These are phyloP conservation scores for Moxostoma hubbsi DNA, from an alignment of 2,797 vertebrate species.

Conservation along the genomic window DNA sequence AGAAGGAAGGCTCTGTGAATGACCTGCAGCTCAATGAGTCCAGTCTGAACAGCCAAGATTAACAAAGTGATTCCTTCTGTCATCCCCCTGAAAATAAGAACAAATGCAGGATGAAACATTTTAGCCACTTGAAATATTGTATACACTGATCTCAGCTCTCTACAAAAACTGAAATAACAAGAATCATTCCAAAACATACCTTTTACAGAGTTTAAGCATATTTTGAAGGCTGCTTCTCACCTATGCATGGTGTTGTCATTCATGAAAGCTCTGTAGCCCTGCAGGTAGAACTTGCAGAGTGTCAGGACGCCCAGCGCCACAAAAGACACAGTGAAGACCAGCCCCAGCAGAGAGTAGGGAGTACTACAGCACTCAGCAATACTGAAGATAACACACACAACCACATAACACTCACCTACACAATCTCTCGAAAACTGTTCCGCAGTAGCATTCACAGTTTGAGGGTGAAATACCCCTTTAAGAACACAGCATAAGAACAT, in stretches of 20 bases:
- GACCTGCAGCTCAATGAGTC: slow-evolving; percentile 96
- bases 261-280: slow-evolving; percentile 97
- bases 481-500: no score
- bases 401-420: not conserved
- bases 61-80: slow-evolving; percentile 96
- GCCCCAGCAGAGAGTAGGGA: slow-evolving; percentile 92
- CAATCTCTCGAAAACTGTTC: not conserved
- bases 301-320: slow-evolving; percentile 95
- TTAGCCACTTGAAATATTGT: not conserved
- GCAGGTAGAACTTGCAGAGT: slow-evolving; percentile 98
- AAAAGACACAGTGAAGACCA: slow-evolving; percentile 97
- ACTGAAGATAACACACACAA: slow-evolving; percentile 69
- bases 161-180: not conserved
- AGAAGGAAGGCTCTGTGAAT: slow-evolving; percentile 97
- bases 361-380: slow-evolving; percentile 98
- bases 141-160: not conserved
- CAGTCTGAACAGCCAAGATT: slow-evolving; percentile 96
- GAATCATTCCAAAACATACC: not conserved
- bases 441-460: no score
- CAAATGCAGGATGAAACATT: slow-evolving; percentile 16
- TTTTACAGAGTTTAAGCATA: not conserved
- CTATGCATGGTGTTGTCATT: slow-evolving; percentile 98
- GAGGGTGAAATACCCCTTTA: no score
- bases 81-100: slow-evolving; percentile 85
- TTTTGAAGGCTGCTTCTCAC: slow-evolving; percentile 66